Evolutionary conservation across 1,140 invertebrate species (phyloP).

Genomic region (Drosophila melanogaster): DNA sequence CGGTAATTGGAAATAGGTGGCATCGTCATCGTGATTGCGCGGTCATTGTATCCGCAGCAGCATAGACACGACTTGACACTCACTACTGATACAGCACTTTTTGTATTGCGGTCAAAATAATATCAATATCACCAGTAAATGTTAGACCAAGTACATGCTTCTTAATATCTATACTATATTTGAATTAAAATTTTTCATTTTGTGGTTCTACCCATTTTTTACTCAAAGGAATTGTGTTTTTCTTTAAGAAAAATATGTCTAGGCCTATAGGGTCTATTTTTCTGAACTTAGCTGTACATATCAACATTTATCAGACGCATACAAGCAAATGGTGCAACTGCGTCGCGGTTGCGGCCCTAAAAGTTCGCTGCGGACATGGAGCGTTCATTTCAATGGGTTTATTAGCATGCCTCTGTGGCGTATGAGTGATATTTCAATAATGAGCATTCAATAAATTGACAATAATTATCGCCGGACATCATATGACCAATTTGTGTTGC

Average conservation of each 20-base stretch:
- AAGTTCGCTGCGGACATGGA: conserved; percentile 46
- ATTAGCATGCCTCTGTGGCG: conserved; percentile 64
- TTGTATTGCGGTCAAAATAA: conserved; percentile 3
- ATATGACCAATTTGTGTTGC: conserved; percentile 42
- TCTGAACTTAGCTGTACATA: neutral
- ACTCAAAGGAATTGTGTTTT: neutral
- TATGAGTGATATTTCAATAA: conserved; percentile 68
- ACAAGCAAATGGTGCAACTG: conserved; percentile 39
- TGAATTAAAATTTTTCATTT: too few relatives aligned
- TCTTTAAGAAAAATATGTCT: too few relatives aligned
- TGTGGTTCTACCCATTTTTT: too few relatives aligned
- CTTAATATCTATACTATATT: too few relatives aligned
- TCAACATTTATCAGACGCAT: conserved; percentile 3
- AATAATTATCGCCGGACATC: conserved; percentile 57
- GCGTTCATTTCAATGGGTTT: conserved; percentile 58
- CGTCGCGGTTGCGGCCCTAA: conserved; percentile 61
- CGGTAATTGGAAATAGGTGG: conserved; percentile 82
- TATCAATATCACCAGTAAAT: neutral
- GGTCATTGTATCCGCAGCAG: conserved; percentile 45
- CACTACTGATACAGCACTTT: conserved; percentile 13
- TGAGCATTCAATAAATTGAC: conserved; percentile 61
- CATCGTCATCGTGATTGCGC: conserved; percentile 66
- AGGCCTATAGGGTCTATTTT: neutral
- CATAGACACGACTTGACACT: conserved; percentile 38
- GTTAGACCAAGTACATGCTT: neutral